These are phyloP conservation scores for Hylyphantes graminicola DNA, from an alignment of 1,140 invertebrate species.

Conservation along the genomic window DNA sequence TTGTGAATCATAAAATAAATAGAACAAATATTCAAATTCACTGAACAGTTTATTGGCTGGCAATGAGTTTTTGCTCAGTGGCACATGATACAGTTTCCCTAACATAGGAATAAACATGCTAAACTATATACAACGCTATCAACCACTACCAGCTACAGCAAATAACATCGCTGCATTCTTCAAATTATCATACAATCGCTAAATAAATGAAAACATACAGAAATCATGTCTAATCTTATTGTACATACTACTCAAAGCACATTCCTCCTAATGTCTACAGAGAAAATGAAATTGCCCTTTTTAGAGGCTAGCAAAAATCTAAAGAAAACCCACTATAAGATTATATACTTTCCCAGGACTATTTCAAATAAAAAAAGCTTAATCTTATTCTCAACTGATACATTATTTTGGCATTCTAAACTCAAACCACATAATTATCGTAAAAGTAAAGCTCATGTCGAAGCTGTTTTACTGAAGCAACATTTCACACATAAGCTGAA, in stretches of 20 bases:
- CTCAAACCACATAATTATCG: background rate
- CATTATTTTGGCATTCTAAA: constrained; percentile 13
- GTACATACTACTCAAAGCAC: constrained; percentile 35
- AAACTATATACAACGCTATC: constrained; percentile 58
- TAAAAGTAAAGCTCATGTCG: no score
- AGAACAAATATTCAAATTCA: constrained; percentile 39
- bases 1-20: background rate
- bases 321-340: constrained; percentile 22
- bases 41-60: constrained; percentile 59
- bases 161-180: constrained; percentile 46
- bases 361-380: constrained; percentile 21
- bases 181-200: constrained; percentile 52
- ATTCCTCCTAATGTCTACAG: constrained; percentile 36
- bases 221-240: constrained; percentile 38
- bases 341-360: constrained; percentile 12
- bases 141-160: constrained; percentile 58
- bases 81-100: constrained; percentile 56
- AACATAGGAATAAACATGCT: constrained; percentile 56
- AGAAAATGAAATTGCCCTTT: constrained; percentile 26
- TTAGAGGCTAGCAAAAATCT: constrained; percentile 26
- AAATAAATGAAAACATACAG: constrained; percentile 55
- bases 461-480: no score
- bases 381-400: constrained; percentile 24
- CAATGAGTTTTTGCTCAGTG: constrained; percentile 56
- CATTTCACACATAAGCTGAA: no score